Base-by-base conservation (phyloP, 2,888 invertebrate genomes). In the Cephonodes hylas region DNA sequence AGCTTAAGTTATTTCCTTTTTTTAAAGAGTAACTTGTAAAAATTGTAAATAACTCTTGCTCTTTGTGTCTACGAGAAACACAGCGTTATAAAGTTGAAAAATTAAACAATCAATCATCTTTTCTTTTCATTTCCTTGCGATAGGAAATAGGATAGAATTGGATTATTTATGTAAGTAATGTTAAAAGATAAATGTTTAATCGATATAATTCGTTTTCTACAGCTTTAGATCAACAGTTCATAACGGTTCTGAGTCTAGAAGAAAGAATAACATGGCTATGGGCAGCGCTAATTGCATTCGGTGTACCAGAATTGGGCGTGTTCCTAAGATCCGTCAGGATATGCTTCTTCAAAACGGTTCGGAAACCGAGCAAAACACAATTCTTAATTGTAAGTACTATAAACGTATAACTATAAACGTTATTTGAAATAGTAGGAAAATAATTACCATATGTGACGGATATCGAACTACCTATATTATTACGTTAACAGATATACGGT, bases 181-280 rank as follows among this genome's bases (percentile, higher is more conserved):
- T n/a, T n/a, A n/a, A n/a, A n/a, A n/a, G n/a, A n/a, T n/a, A n/a
- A 3, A 3, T 13, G 0, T 34, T 1, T 34, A 10, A 38, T 38
- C 10, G 10, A 13, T 38, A 38, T 27, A 18, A 18, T 27, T 31
- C 65, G 0, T 27, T 8, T 15, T 7, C 25, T 53, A 53, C 84
- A 95, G 96, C 93, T 64, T 84, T 93, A 48, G 93, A 95, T 71
- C 93, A 93, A 73, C 94, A 95, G 77, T 95, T 95, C 71, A 86
- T 93, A 65, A 94, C 95, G 0, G 84, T 89, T 5, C 85, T 95
- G 23, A 92, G 96, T 0, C 88, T 94, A 64, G 93, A 94, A 72
- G 96, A 96, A 76, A 93, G 95, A 67, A 90, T 95, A 61, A 91
- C 94, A 48, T 97, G 97, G 97, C 94, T 96, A 13, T 97, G 97